These are phyloP conservation scores for Chlorocebus sabaeus DNA, from an alignment of 2,113 vertebrate genomes.

Conservation along the genomic window DNA sequence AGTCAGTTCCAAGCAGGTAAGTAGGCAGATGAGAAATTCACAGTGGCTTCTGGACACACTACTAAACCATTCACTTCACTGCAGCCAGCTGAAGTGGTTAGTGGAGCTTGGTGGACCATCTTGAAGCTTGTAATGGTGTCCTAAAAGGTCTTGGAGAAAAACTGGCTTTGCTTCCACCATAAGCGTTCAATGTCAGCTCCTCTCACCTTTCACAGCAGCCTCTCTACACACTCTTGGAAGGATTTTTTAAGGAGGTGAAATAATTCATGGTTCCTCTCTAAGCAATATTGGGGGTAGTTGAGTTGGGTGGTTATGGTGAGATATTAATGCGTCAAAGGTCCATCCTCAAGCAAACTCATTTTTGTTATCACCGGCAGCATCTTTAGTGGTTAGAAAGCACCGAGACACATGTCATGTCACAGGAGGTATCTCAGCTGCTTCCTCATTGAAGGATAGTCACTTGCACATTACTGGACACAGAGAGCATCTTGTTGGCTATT, in stretches of 20 bases:
- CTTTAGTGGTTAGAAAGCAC: not conserved
- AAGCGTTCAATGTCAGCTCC: no score
- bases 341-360: not conserved
- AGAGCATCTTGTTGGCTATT: fast-evolving
- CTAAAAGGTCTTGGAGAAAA: fast-evolving
- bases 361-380: not conserved
- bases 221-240: not conserved
- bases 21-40: fast-evolving
- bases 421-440: not conserved
- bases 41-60: not conserved
- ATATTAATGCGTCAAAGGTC: not conserved
- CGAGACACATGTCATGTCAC: not conserved
- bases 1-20: not conserved
- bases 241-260: not conserved
- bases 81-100: fast-evolving
- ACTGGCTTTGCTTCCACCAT: not conserved
- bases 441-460: no score
- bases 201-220: no score
- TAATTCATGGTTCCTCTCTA: no score
- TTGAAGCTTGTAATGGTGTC: not conserved
- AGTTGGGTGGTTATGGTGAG: not conserved
- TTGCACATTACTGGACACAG: no score
- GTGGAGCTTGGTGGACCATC: not conserved
- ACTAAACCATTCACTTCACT: not conserved
- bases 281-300: no score